Conservation (phyloP, 1,140 invertebrate genomes). For the Triops longicaudatus region DNA sequence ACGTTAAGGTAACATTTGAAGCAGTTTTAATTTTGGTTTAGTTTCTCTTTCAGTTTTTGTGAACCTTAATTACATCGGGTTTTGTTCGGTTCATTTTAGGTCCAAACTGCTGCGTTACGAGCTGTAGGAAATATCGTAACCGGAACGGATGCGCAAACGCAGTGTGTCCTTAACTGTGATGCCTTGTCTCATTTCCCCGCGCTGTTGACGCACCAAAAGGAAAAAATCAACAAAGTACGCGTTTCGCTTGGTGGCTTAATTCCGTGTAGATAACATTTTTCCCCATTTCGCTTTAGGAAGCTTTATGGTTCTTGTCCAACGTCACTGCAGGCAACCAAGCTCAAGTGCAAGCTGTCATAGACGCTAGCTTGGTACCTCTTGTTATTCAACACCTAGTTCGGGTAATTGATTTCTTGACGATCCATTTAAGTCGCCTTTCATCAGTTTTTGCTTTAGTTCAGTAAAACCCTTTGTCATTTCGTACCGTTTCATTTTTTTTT, state of each 20-base stretch:
- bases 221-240: slow-evolving; percentile 62
- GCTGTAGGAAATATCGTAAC: slow-evolving; percentile 99
- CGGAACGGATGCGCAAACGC: slow-evolving; percentile 97
- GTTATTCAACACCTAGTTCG: slow-evolving; percentile 85
- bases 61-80: neutral
- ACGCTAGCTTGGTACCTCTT: slow-evolving; percentile 84
- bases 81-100: slow-evolving; percentile 35
- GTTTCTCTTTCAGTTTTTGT: neutral
- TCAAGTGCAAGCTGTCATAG: slow-evolving; percentile 95
- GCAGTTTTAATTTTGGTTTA: too few species aligned
- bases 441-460: too few species aligned
- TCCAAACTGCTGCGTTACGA: slow-evolving; percentile 90
- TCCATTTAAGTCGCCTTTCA: too few species aligned
- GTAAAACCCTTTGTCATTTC: too few species aligned
- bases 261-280: neutral
- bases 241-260: neutral
- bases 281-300: slow-evolving; percentile 54
- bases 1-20: slow-evolving; percentile 66
- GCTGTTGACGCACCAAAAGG: slow-evolving; percentile 78
- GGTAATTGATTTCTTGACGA: slow-evolving; percentile 40
- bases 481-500: neutral
- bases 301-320: slow-evolving; percentile 98
- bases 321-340: slow-evolving; percentile 95
- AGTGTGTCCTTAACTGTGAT: slow-evolving; percentile 84
- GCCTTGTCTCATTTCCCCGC: slow-evolving; percentile 85